These are phyloP conservation scores for Pogonocherus hispidulus DNA, from an alignment of 2,888 invertebrate genomes.

Conservation along the genomic window DNA sequence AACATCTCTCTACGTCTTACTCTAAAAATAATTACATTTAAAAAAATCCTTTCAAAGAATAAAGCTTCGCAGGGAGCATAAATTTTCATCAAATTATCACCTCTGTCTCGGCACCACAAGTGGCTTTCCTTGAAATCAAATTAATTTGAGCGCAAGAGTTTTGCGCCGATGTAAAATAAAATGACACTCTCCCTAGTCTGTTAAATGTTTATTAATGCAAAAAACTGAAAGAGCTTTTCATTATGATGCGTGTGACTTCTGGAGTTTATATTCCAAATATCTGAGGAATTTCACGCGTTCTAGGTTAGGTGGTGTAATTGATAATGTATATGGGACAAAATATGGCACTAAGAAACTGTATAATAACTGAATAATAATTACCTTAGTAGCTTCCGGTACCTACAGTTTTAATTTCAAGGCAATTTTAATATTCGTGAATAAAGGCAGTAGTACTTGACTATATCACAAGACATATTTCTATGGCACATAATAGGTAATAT, in stretches of 20 bases:
- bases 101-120: neutral
- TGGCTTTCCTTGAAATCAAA: neutral
- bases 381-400: too few species aligned
- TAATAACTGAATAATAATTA: neutral
- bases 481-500: too few species aligned
- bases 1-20: too few species aligned
- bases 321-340: neutral
- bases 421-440: too few species aligned
- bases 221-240: neutral
- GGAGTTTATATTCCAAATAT: neutral
- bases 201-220: constrained; percentile 1
- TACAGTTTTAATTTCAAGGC: too few species aligned
- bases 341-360: too few species aligned
- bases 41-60: too few species aligned
- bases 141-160: constrained; percentile 1
- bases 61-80: neutral
- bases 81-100: constrained; percentile 14
- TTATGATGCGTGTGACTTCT: neutral
- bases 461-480: too few species aligned
- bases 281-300: neutral
- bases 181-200: neutral
- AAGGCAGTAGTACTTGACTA: too few species aligned
- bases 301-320: neutral
- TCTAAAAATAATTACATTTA: too few species aligned
- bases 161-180: neutral